Conservation (phyloP, 2,888 invertebrate genomes). For the Caenorhabditis sp. region DNA sequence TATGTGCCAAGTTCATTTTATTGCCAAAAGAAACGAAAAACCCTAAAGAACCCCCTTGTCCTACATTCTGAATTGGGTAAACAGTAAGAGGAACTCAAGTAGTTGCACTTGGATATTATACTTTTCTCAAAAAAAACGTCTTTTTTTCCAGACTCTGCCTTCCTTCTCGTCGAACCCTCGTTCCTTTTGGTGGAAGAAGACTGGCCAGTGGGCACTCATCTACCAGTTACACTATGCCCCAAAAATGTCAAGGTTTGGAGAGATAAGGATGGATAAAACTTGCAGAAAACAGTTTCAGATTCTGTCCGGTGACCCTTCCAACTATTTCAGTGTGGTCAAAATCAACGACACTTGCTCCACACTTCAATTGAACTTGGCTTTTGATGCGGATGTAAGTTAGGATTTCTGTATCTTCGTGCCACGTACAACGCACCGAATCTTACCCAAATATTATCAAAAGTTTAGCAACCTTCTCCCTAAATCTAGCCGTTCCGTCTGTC, state of each 20-base stretch:
- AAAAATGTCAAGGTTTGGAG: conserved; percentile 56
- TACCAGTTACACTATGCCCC: conserved; percentile 71
- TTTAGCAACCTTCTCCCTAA: too few species aligned
- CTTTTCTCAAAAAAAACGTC: too few species aligned
- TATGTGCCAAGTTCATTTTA: too few species aligned
- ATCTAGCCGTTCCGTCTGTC: too few species aligned
- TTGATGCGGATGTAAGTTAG: conserved; percentile 75
- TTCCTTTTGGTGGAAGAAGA: conserved; percentile 74
- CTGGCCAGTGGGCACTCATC: conserved; percentile 68
- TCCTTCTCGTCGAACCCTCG: conserved; percentile 68
- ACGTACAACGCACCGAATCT: background rate
- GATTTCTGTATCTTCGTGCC: background rate
- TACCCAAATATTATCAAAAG: background rate
- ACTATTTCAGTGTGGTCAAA: conserved; percentile 63
- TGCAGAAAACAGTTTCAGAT: conserved; percentile 49
- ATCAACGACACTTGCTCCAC: conserved; percentile 71
- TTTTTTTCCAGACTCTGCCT: conserved; percentile 27
- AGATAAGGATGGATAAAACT: too few species aligned
- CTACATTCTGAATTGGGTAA: too few species aligned
- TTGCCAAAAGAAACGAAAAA: too few species aligned
- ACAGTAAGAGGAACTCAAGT: too few species aligned
- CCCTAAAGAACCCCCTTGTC: too few species aligned
- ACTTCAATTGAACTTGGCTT: conserved; percentile 61
- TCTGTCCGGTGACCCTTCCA: conserved; percentile 62
- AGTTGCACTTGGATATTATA: too few species aligned